Base-by-base conservation (phyloP, 2,113 vertebrate genomes). In the Calidris pugnax region DNA sequence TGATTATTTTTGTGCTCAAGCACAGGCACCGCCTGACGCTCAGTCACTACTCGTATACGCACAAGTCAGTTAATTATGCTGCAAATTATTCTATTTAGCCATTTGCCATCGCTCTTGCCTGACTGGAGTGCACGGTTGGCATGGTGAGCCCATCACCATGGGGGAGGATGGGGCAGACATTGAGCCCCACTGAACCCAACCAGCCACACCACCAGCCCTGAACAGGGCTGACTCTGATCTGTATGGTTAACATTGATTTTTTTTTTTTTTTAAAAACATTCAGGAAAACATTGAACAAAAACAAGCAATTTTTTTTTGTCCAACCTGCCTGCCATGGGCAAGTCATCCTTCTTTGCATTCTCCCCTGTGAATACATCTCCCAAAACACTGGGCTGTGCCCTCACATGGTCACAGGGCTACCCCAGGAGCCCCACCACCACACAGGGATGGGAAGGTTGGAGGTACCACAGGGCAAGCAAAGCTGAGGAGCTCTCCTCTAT, bases 71-170 rank as follows among this genome's bases (percentile, higher is more conserved):
- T 80, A 79, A 66, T 87, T 84, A 50, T 3, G 22, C 56, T 75
- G 67, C n/a, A 75, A 66, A 73, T 72, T 21, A 59, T 37, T 43
- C 62, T 55, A 33, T 28, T 68, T n/a, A 28, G 39, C 69, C 71
- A 32, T 82, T 63, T 77, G 27, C 57, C 69, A 45, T 17, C 0
- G 1, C 14, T 47, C 59, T 51, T 21, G 22, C 26, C 64, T n/a
- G 79, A 39, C 73, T 26, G 0, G 5, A 56, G 24, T 0, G 1
- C 5, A 14, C 0, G 0, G n/a, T 45, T 64, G 55, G 60, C 18
- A 15, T 3, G 33, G 28, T 18, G 30, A 86, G 35, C 27, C 8
- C 41, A 23, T 53, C 22, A 33, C 12, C n/a, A n/a, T n/a, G n/a
- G 23, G 0, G 1, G 26, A 50, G 45, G 14, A 62, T 12, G 39